Conservation (phyloP, 2,113 vertebrate species). For the Apodemus speciosus region DNA sequence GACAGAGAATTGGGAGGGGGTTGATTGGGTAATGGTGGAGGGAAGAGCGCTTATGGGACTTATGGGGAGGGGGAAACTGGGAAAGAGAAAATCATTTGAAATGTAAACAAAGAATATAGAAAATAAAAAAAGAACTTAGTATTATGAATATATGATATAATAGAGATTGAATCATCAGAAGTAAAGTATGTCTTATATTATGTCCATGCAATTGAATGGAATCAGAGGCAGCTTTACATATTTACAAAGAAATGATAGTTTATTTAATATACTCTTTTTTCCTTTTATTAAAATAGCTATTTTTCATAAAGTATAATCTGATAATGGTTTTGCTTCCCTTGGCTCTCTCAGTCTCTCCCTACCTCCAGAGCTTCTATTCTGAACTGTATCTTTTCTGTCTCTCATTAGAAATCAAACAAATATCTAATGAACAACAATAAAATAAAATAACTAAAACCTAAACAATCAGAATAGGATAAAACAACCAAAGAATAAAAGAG, state of each 20-base stretch:
- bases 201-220: background rate
- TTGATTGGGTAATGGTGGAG: too few relatives aligned
- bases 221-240: background rate
- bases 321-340: background rate
- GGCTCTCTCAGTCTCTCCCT: fast-evolving
- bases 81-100: too few relatives aligned
- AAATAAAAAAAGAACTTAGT: background rate
- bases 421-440: background rate
- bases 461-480: background rate
- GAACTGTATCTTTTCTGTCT: background rate
- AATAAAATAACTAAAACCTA: background rate
- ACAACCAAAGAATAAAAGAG: background rate
- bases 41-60: too few relatives aligned
- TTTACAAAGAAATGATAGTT: constrained; percentile 9
- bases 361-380: background rate
- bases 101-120: too few relatives aligned
- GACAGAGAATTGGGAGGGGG: too few relatives aligned
- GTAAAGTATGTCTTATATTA: background rate
- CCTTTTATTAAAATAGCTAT: background rate
- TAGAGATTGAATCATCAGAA: constrained; percentile 1
- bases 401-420: background rate
- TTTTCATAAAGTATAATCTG: background rate
- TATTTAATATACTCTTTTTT: background rate
- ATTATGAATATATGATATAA: constrained; percentile 18
- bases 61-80: too few relatives aligned